Evolutionary conservation across 2,888 invertebrate species (phyloP).

Genomic region (Listrodromus nycthemerus): DNA sequence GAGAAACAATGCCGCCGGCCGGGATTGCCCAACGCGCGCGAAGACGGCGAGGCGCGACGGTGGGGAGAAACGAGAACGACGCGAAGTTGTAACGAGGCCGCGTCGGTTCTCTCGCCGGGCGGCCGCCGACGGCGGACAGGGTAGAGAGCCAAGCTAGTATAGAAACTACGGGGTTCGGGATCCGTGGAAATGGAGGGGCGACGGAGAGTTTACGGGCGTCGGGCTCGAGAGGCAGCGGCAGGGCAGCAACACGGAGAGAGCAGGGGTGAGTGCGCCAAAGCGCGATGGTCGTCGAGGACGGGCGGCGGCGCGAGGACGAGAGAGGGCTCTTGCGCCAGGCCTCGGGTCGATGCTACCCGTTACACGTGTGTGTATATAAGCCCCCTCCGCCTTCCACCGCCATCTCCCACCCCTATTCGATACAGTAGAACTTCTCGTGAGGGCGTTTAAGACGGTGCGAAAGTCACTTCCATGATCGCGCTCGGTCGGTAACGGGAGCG

Average conservation of each 20-base stretch:
- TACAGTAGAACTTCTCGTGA: slow-evolving; percentile 49
- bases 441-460: neutral
- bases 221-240: slow-evolving; percentile 37
- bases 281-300: slow-evolving; percentile 58
- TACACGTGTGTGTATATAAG: slow-evolving; percentile 48
- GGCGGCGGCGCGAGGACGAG: slow-evolving; percentile 63
- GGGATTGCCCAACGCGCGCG: slow-evolving; percentile 32
- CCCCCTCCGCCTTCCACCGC: no score
- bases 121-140: slow-evolving; percentile 11
- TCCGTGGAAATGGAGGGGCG: slow-evolving; percentile 5
- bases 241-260: slow-evolving; percentile 34
- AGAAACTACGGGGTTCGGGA: slow-evolving; percentile 1
- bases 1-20: slow-evolving; percentile 37
- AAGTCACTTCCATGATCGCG: no score
- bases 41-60: neutral
- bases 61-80: slow-evolving; percentile 13
- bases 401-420: no score
- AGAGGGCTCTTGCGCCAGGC: slow-evolving; percentile 65
- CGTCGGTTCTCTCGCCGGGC: slow-evolving; percentile 12
- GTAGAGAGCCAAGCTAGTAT: slow-evolving; percentile 35
- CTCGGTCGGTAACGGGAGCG: no score
- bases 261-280: slow-evolving; percentile 69
- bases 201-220: slow-evolving; percentile 28
- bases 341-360: slow-evolving; percentile 75
- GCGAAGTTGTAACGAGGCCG: slow-evolving; percentile 34